Conservation (phyloP, 2,113 vertebrate species). For the Antennarius striatus region DNA sequence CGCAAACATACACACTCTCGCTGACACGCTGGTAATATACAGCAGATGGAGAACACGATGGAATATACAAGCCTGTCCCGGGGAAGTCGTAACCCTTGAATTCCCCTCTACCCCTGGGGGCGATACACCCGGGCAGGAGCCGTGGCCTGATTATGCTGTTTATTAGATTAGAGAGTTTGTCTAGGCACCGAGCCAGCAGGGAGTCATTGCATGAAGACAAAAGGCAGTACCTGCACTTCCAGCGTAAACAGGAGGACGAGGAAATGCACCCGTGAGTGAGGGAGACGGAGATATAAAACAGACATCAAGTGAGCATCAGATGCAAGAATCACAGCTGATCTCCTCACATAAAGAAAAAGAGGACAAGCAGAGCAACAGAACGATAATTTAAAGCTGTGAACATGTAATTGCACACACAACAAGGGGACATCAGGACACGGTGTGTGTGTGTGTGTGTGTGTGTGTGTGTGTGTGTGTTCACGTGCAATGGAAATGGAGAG, state of each 20-base stretch:
- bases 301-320: conserved; percentile 1
- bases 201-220: conserved; percentile 39
- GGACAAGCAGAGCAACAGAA: conserved; percentile 13
- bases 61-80: conserved; percentile 14
- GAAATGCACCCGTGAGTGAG: conserved; percentile 18
- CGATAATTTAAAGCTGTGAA: conserved; percentile 39
- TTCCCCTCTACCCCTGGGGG: conserved; percentile 37
- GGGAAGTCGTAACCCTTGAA: conserved; percentile 21
- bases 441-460: conserved; percentile 13
- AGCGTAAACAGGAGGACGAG: conserved; percentile 30
- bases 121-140: conserved; percentile 29
- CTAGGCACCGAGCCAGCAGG: conserved; percentile 41
- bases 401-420: conserved; percentile 12
- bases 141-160: conserved; percentile 50
- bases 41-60: conserved; percentile 29
- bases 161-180: conserved; percentile 61
- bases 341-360: background rate
- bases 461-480: conserved; percentile 14
- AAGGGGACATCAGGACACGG: background rate
- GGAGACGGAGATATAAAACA: conserved; percentile 23
- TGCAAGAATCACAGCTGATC: conserved; percentile 8
- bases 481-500: conserved; percentile 6
- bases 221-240: conserved; percentile 28
- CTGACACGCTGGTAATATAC: conserved; percentile 29
- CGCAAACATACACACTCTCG: conserved; percentile 29